These are phyloP conservation scores for Poeciliopsis paucimaculata DNA, from an alignment of 2,797 vertebrate genomes.

Conservation along the genomic window DNA sequence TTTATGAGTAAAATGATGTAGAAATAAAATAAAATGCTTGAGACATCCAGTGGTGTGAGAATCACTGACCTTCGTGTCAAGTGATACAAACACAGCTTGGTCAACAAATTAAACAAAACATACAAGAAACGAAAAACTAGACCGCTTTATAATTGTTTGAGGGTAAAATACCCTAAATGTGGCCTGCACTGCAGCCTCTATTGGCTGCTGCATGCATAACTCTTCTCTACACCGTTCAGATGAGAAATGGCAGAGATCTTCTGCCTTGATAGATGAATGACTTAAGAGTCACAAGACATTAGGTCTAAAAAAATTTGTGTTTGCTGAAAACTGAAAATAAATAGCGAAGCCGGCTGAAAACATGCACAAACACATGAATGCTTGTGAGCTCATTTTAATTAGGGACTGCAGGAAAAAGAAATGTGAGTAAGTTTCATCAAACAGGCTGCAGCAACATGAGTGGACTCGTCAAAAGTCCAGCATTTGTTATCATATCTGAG, in stretches of 20 bases:
- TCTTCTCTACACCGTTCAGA: constrained; percentile 12
- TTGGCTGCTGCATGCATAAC: constrained; percentile 16
- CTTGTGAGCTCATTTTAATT: neutral
- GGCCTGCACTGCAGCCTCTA: neutral
- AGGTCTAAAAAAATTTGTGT: neutral
- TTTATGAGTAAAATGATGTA: neutral
- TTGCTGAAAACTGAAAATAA: neutral
- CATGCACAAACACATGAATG: neutral
- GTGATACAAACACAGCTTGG: neutral
- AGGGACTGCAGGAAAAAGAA: neutral
- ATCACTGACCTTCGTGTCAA: neutral
- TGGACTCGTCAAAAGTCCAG: neutral
- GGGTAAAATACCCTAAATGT: neutral
- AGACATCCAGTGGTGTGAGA: neutral
- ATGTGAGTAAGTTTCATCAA: neutral
- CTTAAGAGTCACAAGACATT: neutral
- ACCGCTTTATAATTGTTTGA: neutral
- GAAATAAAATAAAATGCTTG: neutral
- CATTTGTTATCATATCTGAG: neutral
- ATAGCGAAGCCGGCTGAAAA: neutral
- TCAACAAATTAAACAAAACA: neutral
- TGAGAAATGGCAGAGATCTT: neutral
- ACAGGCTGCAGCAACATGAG: neutral
- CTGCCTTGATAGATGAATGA: neutral
- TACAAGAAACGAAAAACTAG: neutral